phyloP scores from a whole-genome alignment of 2,888 invertebrate species.

The Salticus scenicus region DNA sequence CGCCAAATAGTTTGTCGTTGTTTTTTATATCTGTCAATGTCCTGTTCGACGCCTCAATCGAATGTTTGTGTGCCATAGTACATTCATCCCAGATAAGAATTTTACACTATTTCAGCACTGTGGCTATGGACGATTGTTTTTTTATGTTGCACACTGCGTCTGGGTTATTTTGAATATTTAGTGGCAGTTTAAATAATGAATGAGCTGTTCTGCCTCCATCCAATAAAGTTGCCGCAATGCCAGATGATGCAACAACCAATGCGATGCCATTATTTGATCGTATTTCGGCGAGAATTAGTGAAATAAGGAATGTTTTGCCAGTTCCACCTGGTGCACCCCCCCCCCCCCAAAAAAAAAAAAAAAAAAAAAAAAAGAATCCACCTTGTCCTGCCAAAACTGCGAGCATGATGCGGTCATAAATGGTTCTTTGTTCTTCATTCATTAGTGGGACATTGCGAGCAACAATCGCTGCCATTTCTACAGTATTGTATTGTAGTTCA shows the following conservation, averaged over 20 bases:
- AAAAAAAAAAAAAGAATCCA: too few species aligned
- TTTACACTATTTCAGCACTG: neutral
- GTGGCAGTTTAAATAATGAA: neutral
- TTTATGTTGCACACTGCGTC: neutral
- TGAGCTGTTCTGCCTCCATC: neutral
- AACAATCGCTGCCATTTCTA: too few species aligned
- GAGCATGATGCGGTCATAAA: too few species aligned
- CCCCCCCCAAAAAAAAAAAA: too few species aligned
- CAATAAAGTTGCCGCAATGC: neutral
- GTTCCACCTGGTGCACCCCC: neutral
- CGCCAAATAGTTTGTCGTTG: too few species aligned
- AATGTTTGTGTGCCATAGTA: neutral
- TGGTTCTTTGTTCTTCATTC: too few species aligned
- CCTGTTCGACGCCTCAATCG: too few species aligned
- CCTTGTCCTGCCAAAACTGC: too few species aligned
- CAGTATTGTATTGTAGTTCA: too few species aligned
- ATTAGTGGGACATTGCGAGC: too few species aligned
- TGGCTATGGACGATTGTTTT: neutral
- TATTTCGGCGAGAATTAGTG: neutral
- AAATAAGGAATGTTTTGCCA: neutral
- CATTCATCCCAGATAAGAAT: slow-evolving; percentile 3
- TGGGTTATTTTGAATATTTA: neutral
- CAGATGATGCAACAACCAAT: neutral
- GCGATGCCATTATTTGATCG: neutral
- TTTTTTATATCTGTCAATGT: too few species aligned